phyloP scores from a whole-genome alignment of 2,888 invertebrate genomes.

The Eupsilia transversa region DNA sequence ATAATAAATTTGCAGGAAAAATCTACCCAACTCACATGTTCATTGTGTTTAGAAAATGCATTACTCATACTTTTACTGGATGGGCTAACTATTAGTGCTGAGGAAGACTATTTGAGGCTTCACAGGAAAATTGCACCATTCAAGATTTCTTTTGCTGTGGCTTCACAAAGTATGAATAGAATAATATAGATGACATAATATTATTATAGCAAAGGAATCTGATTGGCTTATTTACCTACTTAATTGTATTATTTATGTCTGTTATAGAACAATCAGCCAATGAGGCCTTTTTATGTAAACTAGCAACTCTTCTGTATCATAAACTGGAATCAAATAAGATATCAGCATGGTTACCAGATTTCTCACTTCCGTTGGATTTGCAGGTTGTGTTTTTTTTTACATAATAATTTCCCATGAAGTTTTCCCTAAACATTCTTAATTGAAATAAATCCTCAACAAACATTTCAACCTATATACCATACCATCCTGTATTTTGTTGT shows the following conservation, averaged over 20 bases:
- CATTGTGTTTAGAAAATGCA: constrained; percentile 88
- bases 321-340: constrained; percentile 77
- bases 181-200: background rate
- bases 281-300: constrained; percentile 71
- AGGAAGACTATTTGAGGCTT: constrained; percentile 90
- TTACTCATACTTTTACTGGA: constrained; percentile 91
- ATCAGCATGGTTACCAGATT: constrained; percentile 80
- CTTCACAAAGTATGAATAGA: constrained; percentile 67
- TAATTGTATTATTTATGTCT: constrained; percentile 14
- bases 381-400: constrained; percentile 73
- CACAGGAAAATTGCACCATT: constrained; percentile 94
- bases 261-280: constrained; percentile 68
- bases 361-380: constrained; percentile 72
- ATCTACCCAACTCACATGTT: constrained; percentile 82
- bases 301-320: constrained; percentile 77
- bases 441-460: background rate
- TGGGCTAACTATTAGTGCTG: constrained; percentile 88
- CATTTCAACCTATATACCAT: background rate
- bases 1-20: constrained; percentile 44
- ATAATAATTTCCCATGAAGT: background rate
- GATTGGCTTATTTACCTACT: background rate
- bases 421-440: background rate
- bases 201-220: background rate
- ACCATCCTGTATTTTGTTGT: background rate
- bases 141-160: constrained; percentile 92